Evolutionary conservation across 1,140 invertebrate genomes (phyloP), one percentile per base, ranked within the genome.

Genomic region (Cyclargus thomasi): DNA sequence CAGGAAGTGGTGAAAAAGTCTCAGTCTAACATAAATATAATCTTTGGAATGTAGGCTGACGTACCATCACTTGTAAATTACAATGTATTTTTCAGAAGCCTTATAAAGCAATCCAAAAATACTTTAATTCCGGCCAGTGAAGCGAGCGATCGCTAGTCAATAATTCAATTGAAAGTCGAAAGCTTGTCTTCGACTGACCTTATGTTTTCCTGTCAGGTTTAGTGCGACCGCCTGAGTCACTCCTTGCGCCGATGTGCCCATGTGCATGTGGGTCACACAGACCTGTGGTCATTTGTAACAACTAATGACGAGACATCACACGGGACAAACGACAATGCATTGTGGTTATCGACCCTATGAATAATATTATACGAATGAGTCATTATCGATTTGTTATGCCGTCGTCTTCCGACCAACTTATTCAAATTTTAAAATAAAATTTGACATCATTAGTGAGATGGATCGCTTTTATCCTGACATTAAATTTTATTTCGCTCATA

Each of bases 91-190:
- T 8, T 14, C 39, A 18, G 62, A 17, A 63, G 62, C 22, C 22
- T 63, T 63, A 63, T 63, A 63, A 63, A 63, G 62, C 14, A 63
- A 53, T 65, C 55, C 17, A 29, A 65, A 23, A n/a, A 2, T 65
- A 53, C 64, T 53, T 65, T 14, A 65, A 65, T 65, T 35, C 55
- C 65, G 29, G 55, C 22, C 65, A 66, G 55, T 35, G 23, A 35
- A 35, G 23, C 55, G 53, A 55, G 35, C 53, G 53, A 59, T 59
- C 62, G 23, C 53, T 66, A 66, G 65, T 66, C 65, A 66, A 66
- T 66, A 66, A 59, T 66, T 66, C 53, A 66, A 66, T 66, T 57
- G 65, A 66, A 66, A 66, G 55, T 66, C 23, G 65, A 66, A 65
- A 65, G 64, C 64, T 65, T 57, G 63, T 64, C 23, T 59, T 66